Evolutionary conservation across 2,888 invertebrate genomes (phyloP).

Genomic region (Helleia helle): DNA sequence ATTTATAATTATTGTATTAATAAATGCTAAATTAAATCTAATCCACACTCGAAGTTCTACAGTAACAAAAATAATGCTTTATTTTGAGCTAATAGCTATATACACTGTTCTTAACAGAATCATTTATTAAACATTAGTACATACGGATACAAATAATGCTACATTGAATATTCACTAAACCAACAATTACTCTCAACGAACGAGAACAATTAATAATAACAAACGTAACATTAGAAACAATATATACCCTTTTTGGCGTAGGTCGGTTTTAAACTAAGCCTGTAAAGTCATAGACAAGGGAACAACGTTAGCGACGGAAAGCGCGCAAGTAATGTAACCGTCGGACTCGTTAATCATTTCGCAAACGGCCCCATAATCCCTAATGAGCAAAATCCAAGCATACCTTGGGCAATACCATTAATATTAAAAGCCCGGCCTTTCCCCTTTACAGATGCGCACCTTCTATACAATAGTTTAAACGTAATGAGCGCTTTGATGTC

Average conservation of each 20-base stretch:
- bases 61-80: too few species aligned
- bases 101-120: too few species aligned
- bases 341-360: constrained; percentile 64
- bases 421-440: constrained; percentile 50
- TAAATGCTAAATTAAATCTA: too few species aligned
- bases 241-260: background rate
- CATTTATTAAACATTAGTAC: too few species aligned
- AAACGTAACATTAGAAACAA: background rate
- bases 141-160: too few species aligned
- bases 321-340: constrained; percentile 45
- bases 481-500: constrained; percentile 9
- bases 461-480: constrained; percentile 14
- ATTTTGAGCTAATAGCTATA: too few species aligned
- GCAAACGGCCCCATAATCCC: constrained; percentile 62
- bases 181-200: background rate
- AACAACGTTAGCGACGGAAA: constrained; percentile 39
- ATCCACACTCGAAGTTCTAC: too few species aligned
- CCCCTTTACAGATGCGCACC: constrained; percentile 36
- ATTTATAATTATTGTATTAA: too few species aligned
- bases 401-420: constrained; percentile 65
- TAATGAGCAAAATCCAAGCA: constrained; percentile 71
- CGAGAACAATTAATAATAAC: background rate
- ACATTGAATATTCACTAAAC: background rate
- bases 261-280: constrained; percentile 6
- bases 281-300: constrained; percentile 36